Percentiles rank a stretch among this genome's conserved stretches.
phyloP scores from a whole-genome alignment of 2,888 invertebrate species.

The Eupithecia dodoneata region DNA sequence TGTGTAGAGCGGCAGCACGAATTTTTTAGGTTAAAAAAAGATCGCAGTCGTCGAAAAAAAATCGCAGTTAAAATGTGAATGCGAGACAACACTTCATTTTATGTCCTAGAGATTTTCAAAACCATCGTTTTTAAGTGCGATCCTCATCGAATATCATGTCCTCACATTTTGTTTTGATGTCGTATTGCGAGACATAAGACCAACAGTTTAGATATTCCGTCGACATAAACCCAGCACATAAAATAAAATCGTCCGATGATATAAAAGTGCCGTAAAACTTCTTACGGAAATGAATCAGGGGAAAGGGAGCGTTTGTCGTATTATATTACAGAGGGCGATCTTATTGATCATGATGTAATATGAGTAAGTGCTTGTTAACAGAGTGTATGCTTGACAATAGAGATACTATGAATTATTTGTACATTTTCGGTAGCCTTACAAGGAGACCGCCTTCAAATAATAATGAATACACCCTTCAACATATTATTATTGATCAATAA shows the following conservation, averaged over 20 bases:
- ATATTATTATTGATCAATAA: background rate
- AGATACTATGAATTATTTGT: background rate
- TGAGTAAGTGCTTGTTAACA: constrained; percentile 18
- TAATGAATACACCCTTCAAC: background rate
- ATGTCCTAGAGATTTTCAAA: background rate
- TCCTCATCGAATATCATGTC: constrained; percentile 5
- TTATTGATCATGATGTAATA: constrained; percentile 26
- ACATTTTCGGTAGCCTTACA: background rate
- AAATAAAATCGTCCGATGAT: constrained; percentile 35
- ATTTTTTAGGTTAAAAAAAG: too few relatives aligned
- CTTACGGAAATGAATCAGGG: constrained; percentile 33
- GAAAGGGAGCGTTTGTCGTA: constrained; percentile 29
- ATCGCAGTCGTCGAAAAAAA: too few relatives aligned
- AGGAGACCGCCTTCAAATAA: background rate
- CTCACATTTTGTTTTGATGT: constrained; percentile 31
- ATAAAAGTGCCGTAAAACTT: constrained; percentile 37
- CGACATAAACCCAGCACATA: constrained; percentile 34
- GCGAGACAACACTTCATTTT: background rate
- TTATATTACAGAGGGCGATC: constrained; percentile 23
- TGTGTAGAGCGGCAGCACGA: too few relatives aligned
- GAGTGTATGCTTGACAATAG: constrained; percentile 4
- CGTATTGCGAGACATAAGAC: constrained; percentile 25
- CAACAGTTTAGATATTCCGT: constrained; percentile 31
- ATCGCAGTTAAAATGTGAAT: too few relatives aligned
- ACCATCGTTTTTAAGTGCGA: background rate